A percentile compares a stretch with the other conserved stretches of the same genome.
phyloP scores from a whole-genome alignment of 2,113 vertebrate species.

The Chlorocebus sabaeus region DNA sequence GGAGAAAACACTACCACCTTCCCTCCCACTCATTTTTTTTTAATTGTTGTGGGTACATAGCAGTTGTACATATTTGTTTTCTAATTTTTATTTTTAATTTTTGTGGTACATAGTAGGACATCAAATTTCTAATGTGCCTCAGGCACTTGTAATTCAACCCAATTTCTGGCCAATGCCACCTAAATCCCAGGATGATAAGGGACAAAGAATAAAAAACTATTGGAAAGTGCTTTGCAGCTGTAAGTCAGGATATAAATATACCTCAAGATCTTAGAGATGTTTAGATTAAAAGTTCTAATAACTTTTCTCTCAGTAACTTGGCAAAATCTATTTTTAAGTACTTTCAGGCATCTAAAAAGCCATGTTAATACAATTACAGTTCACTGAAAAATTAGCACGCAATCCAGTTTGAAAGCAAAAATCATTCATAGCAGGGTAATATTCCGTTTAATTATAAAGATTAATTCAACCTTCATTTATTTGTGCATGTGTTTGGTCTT shows the following conservation, averaged over 20 bases:
- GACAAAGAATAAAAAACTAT: not conserved
- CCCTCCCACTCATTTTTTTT: not conserved
- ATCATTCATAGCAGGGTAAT: conserved; percentile 80
- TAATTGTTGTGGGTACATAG: too few relatives aligned
- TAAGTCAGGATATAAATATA: conserved; percentile 1
- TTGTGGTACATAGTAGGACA: too few relatives aligned
- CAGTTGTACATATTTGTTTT: too few relatives aligned
- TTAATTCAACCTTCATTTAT: conserved; percentile 83
- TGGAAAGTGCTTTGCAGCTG: not conserved
- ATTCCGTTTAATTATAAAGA: conserved; percentile 86
- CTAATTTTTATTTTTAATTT: too few relatives aligned
- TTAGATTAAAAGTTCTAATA: conserved; percentile 57
- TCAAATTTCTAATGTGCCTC: not conserved
- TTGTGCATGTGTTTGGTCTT: conserved; percentile 73
- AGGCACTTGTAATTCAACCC: not conserved
- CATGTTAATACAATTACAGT: conserved; percentile 81
- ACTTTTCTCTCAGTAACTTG: conserved; percentile 66
- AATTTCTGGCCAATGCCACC: not conserved
- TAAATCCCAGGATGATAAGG: not conserved
- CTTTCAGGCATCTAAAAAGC: conserved; percentile 73
- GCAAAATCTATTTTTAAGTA: conserved; percentile 74
- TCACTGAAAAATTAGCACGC: conserved; percentile 83
- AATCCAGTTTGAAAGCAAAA: conserved; percentile 82
- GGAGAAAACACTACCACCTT: not conserved
- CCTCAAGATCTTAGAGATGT: conserved; percentile 37